Base-by-base conservation (phyloP, 1,140 invertebrate species). In the Wasmannia auropunctata region DNA sequence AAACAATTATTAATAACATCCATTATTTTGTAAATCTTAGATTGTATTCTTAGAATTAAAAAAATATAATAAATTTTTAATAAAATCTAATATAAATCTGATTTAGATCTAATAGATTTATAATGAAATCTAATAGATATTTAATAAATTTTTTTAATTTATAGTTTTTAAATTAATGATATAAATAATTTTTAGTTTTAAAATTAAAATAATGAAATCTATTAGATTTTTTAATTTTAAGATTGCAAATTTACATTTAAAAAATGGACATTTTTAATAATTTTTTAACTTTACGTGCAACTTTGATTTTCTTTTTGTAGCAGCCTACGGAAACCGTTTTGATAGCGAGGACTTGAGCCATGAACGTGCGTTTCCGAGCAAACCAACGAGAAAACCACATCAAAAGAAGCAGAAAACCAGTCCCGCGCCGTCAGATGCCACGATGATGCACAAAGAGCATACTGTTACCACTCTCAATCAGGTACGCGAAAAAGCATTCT, bases 321-420 rank as follows among this genome's bases (percentile, higher is more conserved):
- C 94, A n/a, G 92, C 93, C 4, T 93, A 93, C 6, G 94, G 92
- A 56, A 91, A 92, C 16, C 93, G 92, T 75, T 93, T 88, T 79
- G 94, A 92, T 74, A 92, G 91, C 49, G 96, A 97, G 77, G 97
- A 97, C 85, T 95, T 97, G 58, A 97, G 96, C 0, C 96, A 97
- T 87, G 95, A 96, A 67, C 89, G 91, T 46, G 86, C 90, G 6
- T 63, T 63, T 8, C 74, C 86, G 10, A 90, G 83, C 74, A 90
- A 93, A 87, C 79, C 94, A 37, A 92, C 94, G 28, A 93, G 93
- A 67, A 94, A 94, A 74, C 88, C 92, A 0, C 91, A 93, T n/a
- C 93, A 92, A 80, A 93, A 92, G 54, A 95, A 94, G 49, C 92
- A 93, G 25, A 92, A 87, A 14, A 89, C 91, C 19, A 94, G 91